Evolutionary conservation across 2,888 invertebrate species (phyloP), one percentile per base, ranked within the genome.

Genomic region (Branchinecta sandiegonensis): DNA sequence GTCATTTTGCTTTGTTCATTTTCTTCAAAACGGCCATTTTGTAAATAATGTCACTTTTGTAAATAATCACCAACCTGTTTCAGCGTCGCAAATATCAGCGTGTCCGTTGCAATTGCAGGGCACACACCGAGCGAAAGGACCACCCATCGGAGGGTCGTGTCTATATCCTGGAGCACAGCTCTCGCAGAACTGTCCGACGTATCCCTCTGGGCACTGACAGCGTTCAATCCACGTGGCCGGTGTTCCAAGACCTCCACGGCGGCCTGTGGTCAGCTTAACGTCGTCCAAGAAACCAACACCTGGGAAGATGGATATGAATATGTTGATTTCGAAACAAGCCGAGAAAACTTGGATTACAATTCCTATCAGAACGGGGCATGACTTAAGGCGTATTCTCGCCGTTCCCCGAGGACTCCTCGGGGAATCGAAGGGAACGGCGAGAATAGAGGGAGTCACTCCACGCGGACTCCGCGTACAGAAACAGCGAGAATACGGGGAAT

Each of bases 41-140:
- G n/a, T n/a, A n/a, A n/a, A n/a, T n/a, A n/a, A n/a, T n/a, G n/a
- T 23, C 23, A 23, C 23, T 23, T 5, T 6, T 37, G 2, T 37
- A 2, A 37, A 37, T 37, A 37, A 37, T 37, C 6, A 37, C 37
- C 74, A 71, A 83, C 90, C 94, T 65, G 93, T 91, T 76, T 94
- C 93, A 1, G 92, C 87, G 74, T 99, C 96, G 78, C 99, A 99
- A 74, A 90, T 90, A 70, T 91, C 90, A 0, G 97, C 94, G 77
- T 99, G 99, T 0, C 89, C 88, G 75, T 99, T 93, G 76, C 99
- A 99, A 76, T 95, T 90, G 77, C 99, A 99, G 9, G 93, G 92
- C 48, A 96, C 89, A 77, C 99, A 99, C 2, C 86, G 85, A 72
- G 92, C 90, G 76, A 95, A 94, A 0, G 94, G 90, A 2, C 96